These are phyloP conservation scores for Plebejus argus DNA, from an alignment of 2,888 invertebrate genomes.

Conservation along the genomic window DNA sequence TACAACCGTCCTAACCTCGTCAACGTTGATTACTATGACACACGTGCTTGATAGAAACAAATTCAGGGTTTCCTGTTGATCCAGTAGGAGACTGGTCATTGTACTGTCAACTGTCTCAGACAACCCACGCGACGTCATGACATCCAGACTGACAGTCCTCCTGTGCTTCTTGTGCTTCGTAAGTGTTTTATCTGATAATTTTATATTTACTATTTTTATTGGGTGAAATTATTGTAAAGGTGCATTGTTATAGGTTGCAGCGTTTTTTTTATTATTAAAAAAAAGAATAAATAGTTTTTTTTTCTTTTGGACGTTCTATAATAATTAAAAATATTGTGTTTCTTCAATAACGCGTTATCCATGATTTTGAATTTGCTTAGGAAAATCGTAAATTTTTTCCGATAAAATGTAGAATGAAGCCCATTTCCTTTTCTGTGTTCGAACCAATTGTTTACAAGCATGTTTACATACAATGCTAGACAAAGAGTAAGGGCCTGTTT, in stretches of 20 bases:
- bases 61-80: slow-evolving; percentile 64
- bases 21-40: slow-evolving; percentile 47
- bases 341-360: too few relatives aligned
- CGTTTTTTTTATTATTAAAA: too few relatives aligned
- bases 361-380: too few relatives aligned
- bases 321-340: neutral
- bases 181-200: slow-evolving; percentile 7
- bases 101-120: slow-evolving; percentile 46
- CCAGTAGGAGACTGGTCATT: slow-evolving; percentile 56
- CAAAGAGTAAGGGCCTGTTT: too few relatives aligned
- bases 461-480: too few relatives aligned
- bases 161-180: slow-evolving; percentile 55
- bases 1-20: slow-evolving; percentile 10
- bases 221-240: neutral
- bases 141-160: slow-evolving; percentile 52
- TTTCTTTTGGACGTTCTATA: neutral
- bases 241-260: too few relatives aligned
- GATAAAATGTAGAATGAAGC: too few relatives aligned
- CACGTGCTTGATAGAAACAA: slow-evolving; percentile 57
- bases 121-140: slow-evolving; percentile 51
- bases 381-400: too few relatives aligned
- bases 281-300: too few relatives aligned
- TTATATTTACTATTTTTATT: neutral
- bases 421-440: too few relatives aligned
- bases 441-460: too few relatives aligned